Evolutionary conservation across 37 sponge, comb jelly and placozoan species (phyloP).

Genomic region (Lycopodina hypogea): DNA sequence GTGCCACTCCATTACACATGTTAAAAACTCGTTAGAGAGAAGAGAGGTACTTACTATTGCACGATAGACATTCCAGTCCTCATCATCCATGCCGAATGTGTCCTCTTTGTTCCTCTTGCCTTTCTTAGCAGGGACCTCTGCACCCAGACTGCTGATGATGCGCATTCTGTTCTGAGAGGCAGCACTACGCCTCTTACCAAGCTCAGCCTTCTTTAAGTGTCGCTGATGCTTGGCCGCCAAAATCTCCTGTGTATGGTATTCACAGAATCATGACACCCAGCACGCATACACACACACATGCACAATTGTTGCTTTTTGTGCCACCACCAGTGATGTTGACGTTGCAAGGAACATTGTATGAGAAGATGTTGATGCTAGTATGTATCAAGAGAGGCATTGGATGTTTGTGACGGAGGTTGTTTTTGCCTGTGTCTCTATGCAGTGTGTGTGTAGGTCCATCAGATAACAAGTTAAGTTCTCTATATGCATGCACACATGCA

Average conservation of each 20-base stretch:
- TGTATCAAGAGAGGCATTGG: too few relatives aligned
- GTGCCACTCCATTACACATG: neutral
- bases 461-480: too few relatives aligned
- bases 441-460: too few relatives aligned
- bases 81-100: slow-evolving; percentile 91
- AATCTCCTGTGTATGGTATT: slow-evolving; percentile 39
- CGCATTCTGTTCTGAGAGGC: slow-evolving; percentile 93
- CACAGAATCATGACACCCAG: neutral
- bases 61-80: slow-evolving; percentile 90
- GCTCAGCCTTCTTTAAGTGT: slow-evolving; percentile 63
- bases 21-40: too few relatives aligned
- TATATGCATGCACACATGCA: too few relatives aligned
- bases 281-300: neutral
- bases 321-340: slow-evolving; percentile 1
- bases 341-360: neutral
- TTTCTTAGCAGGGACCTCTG: slow-evolving; percentile 50
- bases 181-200: slow-evolving; percentile 78
- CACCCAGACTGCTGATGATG: slow-evolving; percentile 84
- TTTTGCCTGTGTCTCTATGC: too few relatives aligned
- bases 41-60: slow-evolving; percentile 80
- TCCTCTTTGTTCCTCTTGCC: slow-evolving; percentile 66
- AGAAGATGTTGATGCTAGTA: neutral
- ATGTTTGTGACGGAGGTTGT: too few relatives aligned
- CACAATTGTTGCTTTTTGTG: neutral
- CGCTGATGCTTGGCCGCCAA: slow-evolving; percentile 59